Base-by-base conservation (phyloP, 1,140 invertebrate species). In the Phortica variegata region DNA sequence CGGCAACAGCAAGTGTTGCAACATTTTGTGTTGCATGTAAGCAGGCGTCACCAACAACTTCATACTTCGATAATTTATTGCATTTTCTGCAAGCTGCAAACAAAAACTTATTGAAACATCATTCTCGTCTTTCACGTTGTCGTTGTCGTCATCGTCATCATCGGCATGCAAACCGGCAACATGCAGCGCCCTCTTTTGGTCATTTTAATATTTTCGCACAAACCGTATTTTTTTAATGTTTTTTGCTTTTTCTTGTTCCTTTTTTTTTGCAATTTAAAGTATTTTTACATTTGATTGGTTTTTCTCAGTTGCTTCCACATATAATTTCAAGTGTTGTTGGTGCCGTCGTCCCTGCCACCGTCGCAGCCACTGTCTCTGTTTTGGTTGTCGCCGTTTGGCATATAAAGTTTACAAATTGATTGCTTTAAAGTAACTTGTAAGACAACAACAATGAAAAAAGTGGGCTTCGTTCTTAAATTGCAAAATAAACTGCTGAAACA, bases 371-470 rank as follows among this genome's bases (percentile, higher is more conserved):
- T 38, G 18, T 18, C 17, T 16, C 21, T 42, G 19, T 29, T n/a
- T n/a, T 21, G 20, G 15, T 26, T 10, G 19, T 31, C 16, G 33
- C 33, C 33, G 16, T 16, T 38, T 19, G 18, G 15, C 36, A 45
- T 44, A 60, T n/a, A 34, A 34, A n/a, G n/a, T 55, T 18, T 49
- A 62, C 63, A 68, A 68, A 68, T 68, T 68, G 63, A 68, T 68
- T 68, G 63, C 63, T 63, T 68, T 68, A 68, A 68, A 68, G 63
- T 68, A 68, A 68, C 63, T 68, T 68, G 63, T 68, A 68, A 68
- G 63, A 58, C 20, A 18, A 12, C 18, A 29, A 19, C 21, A 26
- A 3, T 0, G 3, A 1, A 49, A 33, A 38, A 29, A 33, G 8
- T 34, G 9, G 32, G 50, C 43, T 43, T 45, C 59, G 10, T 38